These are phyloP conservation scores for Conistra vaccinii DNA, from an alignment of 2,888 invertebrate species.

Conservation along the genomic window DNA sequence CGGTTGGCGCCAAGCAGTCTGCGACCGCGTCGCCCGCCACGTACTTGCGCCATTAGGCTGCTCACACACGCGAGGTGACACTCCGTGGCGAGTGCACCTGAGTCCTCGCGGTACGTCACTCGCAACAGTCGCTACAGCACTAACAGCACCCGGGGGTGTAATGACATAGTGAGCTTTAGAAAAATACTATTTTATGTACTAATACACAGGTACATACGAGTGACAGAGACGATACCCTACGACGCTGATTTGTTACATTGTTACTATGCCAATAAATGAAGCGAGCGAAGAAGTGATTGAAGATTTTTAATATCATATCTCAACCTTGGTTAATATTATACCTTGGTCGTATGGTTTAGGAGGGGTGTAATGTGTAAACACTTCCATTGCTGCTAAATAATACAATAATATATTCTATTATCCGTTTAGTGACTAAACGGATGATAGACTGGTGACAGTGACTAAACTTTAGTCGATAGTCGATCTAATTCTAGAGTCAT, in stretches of 20 bases:
- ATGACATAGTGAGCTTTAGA: not conserved
- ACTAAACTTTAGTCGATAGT: no score
- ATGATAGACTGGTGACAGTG: no score
- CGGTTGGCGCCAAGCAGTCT: constrained; percentile 63
- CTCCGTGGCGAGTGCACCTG: not conserved
- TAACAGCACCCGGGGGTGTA: no score
- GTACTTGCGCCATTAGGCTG: constrained; percentile 15
- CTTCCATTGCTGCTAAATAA: not conserved
- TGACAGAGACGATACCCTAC: no score
- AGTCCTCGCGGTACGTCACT: not conserved
- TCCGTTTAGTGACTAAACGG: no score
- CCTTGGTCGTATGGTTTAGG: no score
- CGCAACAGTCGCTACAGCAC: not conserved
- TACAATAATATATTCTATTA: not conserved
- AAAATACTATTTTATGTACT: not conserved
- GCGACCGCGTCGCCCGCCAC: constrained; percentile 44
- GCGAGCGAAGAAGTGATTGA: no score
- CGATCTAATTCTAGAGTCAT: not conserved
- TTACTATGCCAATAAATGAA: no score
- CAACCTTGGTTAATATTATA: no score
- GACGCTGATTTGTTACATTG: not conserved
- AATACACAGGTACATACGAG: not conserved
- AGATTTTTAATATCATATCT: no score
- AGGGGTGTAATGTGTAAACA: not conserved
- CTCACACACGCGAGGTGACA: constrained; percentile 15